Percentiles rank a stretch among this genome's conserved stretches.
Conservation (phyloP, 1,140 invertebrate species). For the Diachasma alloeum region DNA sequence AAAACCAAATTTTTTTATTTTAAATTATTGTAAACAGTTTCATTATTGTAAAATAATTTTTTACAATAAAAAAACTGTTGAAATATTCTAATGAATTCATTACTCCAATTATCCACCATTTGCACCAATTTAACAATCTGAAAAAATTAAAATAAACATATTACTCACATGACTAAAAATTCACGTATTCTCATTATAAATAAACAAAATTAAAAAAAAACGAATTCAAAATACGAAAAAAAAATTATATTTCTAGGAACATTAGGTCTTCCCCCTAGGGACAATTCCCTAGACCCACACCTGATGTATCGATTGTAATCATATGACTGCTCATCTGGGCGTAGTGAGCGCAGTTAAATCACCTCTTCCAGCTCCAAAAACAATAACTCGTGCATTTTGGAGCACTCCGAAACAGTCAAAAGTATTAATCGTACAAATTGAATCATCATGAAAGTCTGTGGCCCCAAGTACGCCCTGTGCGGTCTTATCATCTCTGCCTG, state of each 20-base stretch:
- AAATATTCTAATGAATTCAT: too few relatives aligned
- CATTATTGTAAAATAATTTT: too few relatives aligned
- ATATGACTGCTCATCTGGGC: slow-evolving; percentile 4
- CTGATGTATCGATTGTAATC: slow-evolving; percentile 8
- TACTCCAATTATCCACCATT: too few relatives aligned
- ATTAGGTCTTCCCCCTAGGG: background rate
- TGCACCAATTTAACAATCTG: too few relatives aligned
- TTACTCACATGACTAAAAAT: too few relatives aligned
- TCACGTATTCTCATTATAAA: too few relatives aligned
- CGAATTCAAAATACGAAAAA: too few relatives aligned
- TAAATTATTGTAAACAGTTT: too few relatives aligned
- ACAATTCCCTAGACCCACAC: background rate
- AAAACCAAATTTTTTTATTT: too few relatives aligned
- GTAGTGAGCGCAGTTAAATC: background rate
- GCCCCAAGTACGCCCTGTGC: slow-evolving; percentile 91
- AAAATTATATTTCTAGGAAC: background rate
- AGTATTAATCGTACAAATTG: background rate
- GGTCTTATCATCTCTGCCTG: slow-evolving; percentile 88
- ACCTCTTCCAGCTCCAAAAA: background rate
- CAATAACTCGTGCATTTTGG: background rate
- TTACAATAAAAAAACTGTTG: too few relatives aligned
- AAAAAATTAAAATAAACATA: too few relatives aligned
- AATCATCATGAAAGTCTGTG: slow-evolving; percentile 65
- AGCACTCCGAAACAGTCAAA: background rate
- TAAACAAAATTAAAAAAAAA: too few relatives aligned